These are phyloP conservation scores for Cydia pomonella DNA, from an alignment of 1,140 invertebrate genomes.

Conservation along the genomic window DNA sequence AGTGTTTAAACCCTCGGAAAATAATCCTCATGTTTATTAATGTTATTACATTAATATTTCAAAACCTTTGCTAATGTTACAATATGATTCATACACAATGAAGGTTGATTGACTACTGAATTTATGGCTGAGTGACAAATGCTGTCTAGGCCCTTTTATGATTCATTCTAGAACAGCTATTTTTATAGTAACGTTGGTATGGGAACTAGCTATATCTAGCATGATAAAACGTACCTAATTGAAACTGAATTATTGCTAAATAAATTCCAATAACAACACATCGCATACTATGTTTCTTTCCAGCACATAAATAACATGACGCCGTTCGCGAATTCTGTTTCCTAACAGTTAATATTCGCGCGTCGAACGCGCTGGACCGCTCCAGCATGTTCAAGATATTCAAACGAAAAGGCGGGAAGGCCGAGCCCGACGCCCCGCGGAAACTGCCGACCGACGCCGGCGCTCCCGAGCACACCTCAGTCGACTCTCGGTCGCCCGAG, in stretches of 20 bases:
- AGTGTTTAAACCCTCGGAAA: too few relatives aligned
- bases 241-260: not conserved
- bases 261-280: slow-evolving; percentile 37
- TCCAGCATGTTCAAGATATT: slow-evolving; percentile 71
- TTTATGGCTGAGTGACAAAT: slow-evolving; percentile 23
- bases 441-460: slow-evolving; percentile 47
- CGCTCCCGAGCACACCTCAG: slow-evolving; percentile 45
- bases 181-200: slow-evolving; percentile 15
- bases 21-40: too few relatives aligned
- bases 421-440: slow-evolving; percentile 58
- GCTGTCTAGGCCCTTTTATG: not conserved
- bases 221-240: not conserved
- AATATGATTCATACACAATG: slow-evolving; percentile 7
- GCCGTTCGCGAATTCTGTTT: slow-evolving; percentile 41
- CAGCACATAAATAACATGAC: slow-evolving; percentile 42
- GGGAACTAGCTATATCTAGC: not conserved
- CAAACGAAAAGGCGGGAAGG: slow-evolving; percentile 68
- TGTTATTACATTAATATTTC: too few relatives aligned
- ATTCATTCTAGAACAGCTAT: not conserved
- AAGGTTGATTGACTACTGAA: slow-evolving; percentile 5
- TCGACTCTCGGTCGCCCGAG: slow-evolving; percentile 57
- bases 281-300: slow-evolving; percentile 44
- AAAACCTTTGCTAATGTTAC: not conserved
- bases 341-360: slow-evolving; percentile 44
- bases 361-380: slow-evolving; percentile 49